Evolutionary conservation across 35 echinoderm and acorn worm genomes (phyloP), one percentile per base, ranked within the genome.

Genomic region (Lytechinus variegatus): DNA sequence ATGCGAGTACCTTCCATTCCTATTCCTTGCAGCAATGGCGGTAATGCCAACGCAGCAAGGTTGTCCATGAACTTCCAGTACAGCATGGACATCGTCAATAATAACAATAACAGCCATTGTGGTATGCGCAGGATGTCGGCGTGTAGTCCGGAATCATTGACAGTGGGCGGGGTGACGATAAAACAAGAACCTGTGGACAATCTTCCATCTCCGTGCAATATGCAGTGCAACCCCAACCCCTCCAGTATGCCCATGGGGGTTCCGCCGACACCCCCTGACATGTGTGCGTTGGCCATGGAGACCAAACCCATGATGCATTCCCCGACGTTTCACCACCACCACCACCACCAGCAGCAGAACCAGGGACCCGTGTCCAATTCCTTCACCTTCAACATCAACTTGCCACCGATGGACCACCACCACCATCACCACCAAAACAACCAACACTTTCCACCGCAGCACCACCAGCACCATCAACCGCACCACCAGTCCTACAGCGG

Each of bases 141-240:
- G 44, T 95, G 87, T 44, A 61, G 58, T 86, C 54, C 86, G 9
- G 33, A 86, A 14, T 24, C 93, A 13, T 12, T 94, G 28, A 87
- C 54, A 52, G 54, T 95, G 57, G 94, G 91, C 28, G 96, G 96
- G 19, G 95, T 97, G 27, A 54, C 86, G 13, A 96, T 97, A 28
- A 97, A 97, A 56, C 53, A 95, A 55, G 96, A 97, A 94, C 96
- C 96, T 10, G 56, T 87, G 95, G 96, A 97, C 86, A 87, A 93
- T 94, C 72, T 86, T 9, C 86, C 95, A 29, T 94, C 95, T 14
- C 91, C 91, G 28, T 97, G 96, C 86, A 94, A 96, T 52, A 51
- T 52, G 33, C 92, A 95, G 24, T n/a, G 53, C 28, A 57, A 54
- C 28, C 27, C 33, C 28, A 21, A 55, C 27, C 66, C 66, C 66